Percentiles rank a stretch among this genome's conserved stretches.
phyloP scores from a whole-genome alignment of 2,888 invertebrate species.

The Dolichopus griseipennis region DNA sequence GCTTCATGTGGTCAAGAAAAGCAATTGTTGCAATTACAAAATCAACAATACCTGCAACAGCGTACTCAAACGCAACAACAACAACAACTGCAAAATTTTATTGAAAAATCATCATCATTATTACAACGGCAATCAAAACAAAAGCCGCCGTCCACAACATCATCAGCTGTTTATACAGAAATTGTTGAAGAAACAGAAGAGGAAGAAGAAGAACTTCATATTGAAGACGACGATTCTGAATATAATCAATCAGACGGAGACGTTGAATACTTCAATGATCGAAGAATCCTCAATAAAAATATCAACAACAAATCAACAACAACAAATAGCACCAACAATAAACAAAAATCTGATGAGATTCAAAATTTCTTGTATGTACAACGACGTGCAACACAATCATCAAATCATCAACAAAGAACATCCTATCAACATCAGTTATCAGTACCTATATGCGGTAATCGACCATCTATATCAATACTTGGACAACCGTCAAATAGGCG shows the following conservation, averaged over 20 bases:
- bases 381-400: neutral
- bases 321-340: neutral
- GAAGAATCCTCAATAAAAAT: neutral
- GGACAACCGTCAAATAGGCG: neutral
- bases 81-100: neutral
- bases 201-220: neutral
- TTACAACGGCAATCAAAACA: neutral
- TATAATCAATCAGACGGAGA: neutral
- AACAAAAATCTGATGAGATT: constrained; percentile 8
- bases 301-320: neutral
- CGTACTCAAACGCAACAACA: neutral
- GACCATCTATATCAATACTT: constrained; percentile 1
- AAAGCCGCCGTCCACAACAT: neutral
- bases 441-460: neutral
- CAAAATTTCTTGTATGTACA: neutral
- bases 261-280: constrained; percentile 9
- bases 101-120: neutral
- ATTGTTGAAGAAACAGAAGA: constrained; percentile 7
- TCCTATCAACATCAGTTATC: constrained; percentile 8
- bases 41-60: neutral
- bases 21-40: neutral
- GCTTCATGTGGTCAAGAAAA: neutral
- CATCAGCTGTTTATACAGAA: neutral
- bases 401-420: neutral
- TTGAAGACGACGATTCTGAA: neutral